Percentiles rank a stretch among this genome's conserved stretches.
phyloP scores from a whole-genome alignment of 2,888 invertebrate species.

The Lycophotia porphyrea region DNA sequence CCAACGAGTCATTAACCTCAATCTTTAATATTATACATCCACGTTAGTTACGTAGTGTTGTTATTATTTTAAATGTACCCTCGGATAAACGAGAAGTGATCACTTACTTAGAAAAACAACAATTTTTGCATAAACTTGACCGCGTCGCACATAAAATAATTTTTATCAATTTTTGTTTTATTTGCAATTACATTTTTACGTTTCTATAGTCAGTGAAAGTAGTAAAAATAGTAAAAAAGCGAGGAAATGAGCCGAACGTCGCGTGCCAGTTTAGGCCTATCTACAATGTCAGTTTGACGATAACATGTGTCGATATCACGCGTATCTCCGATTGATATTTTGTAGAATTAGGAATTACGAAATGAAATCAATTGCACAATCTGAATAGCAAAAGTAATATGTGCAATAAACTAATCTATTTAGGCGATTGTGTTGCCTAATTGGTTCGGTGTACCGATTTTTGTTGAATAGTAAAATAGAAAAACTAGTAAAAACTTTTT shows the following conservation, averaged over 20 bases:
- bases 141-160: not conserved
- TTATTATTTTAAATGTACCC: slow-evolving; percentile 57
- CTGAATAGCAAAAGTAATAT: slow-evolving; percentile 10
- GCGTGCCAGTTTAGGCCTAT: slow-evolving; percentile 68
- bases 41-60: not conserved
- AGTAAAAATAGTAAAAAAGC: slow-evolving; percentile 36
- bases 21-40: slow-evolving; percentile 9
- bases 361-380: slow-evolving; percentile 55
- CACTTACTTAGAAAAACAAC: slow-evolving; percentile 33
- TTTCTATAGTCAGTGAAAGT: slow-evolving; percentile 2
- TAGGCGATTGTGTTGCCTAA: not conserved
- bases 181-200: not conserved
- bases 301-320: slow-evolving; percentile 59
- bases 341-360: slow-evolving; percentile 60
- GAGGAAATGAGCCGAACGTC: slow-evolving; percentile 32
- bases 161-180: slow-evolving; percentile 1
- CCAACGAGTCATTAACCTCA: slow-evolving; percentile 42
- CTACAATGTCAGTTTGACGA: slow-evolving; percentile 62
- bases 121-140: slow-evolving; percentile 5
- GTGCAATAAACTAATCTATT: slow-evolving; percentile 8
- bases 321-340: slow-evolving; percentile 56
- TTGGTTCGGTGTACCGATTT: not conserved
- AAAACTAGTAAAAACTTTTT: not conserved
- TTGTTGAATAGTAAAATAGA: not conserved
- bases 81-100: slow-evolving; percentile 12